Percentiles rank a stretch among this genome's conserved stretches.
Conservation (phyloP, 2,888 invertebrate species). For the Cephus spinipes region DNA sequence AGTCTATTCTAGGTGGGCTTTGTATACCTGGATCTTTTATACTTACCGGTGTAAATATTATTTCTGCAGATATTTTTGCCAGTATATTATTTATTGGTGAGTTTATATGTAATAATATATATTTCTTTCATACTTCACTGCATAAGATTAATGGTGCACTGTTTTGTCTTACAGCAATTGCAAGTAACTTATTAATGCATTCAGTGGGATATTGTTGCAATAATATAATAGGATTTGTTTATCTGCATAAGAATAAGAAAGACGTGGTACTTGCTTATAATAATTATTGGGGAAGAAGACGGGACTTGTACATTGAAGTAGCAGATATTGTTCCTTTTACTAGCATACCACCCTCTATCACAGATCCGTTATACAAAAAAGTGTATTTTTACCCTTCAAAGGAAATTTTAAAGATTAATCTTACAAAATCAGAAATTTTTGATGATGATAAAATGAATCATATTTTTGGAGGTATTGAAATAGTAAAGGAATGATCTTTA, state of each 20-base stretch:
- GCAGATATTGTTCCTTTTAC: constrained; percentile 27
- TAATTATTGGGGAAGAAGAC: constrained; percentile 44
- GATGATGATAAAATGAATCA: background rate
- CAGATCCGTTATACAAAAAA: constrained; percentile 24
- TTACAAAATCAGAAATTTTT: background rate
- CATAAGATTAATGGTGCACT: background rate
- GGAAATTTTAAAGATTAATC: background rate
- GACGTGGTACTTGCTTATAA: constrained; percentile 39
- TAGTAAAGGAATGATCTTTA: constrained; percentile 10
- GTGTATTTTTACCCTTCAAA: constrained; percentile 27
- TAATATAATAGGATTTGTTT: constrained; percentile 42
- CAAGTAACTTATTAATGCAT: constrained; percentile 16
- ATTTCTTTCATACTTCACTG: background rate
- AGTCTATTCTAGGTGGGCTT: constrained; percentile 13
- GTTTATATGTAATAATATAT: background rate
- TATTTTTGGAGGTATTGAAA: background rate
- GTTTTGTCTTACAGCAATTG: constrained; percentile 26
- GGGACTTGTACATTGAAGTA: constrained; percentile 29
- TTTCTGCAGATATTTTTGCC: background rate
- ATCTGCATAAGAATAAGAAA: constrained; percentile 31
- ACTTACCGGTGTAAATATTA: background rate
- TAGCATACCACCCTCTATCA: constrained; percentile 12
- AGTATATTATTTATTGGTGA: constrained; percentile 22
- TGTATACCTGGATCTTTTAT: constrained; percentile 12
- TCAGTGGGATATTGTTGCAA: constrained; percentile 29